Percentiles rank a stretch among this genome's conserved stretches.
These are phyloP conservation scores for Machimus rusticus DNA, from an alignment of 2,888 invertebrate species.

Conservation along the genomic window DNA sequence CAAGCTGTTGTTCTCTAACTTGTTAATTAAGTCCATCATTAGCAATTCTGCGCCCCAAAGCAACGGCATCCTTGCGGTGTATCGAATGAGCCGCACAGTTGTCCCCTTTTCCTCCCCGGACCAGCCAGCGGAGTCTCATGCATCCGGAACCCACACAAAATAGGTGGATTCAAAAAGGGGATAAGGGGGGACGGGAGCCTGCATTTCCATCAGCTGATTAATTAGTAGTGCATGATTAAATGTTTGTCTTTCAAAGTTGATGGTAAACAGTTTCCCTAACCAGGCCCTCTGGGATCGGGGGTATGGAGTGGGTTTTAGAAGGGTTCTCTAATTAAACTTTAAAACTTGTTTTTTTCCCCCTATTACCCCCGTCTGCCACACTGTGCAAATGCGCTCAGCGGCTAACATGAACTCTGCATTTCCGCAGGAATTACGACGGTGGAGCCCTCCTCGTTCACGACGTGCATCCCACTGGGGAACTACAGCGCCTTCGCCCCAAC, in stretches of 20 bases:
- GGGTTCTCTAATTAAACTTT: not conserved
- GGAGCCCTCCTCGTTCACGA: conserved; percentile 64
- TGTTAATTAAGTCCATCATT: not conserved
- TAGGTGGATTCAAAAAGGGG: not conserved
- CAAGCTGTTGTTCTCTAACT: not conserved
- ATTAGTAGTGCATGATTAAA: conserved; percentile 1
- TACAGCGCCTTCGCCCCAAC: conserved; percentile 65
- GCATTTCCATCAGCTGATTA: conserved; percentile 9
- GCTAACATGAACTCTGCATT: conserved; percentile 1
- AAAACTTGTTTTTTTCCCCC: not conserved
- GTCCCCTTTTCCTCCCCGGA: not conserved
- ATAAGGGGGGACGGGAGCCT: not conserved
- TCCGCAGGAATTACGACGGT: conserved; percentile 60
- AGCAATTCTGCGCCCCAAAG: not conserved
- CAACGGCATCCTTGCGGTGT: not conserved
- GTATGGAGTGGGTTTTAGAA: not conserved
- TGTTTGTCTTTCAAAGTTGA: not conserved
- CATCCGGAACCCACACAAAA: not conserved
- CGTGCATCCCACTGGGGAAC: conserved; percentile 66
- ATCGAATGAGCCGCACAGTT: not conserved
- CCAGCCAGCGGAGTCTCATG: not conserved
- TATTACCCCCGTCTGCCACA: not conserved
- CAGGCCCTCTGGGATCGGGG: not conserved
- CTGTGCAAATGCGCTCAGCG: not conserved
- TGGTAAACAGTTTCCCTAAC: not conserved